Conservation (phyloP, 1,140 invertebrate genomes). For the Oncopeltus fasciatus region DNA sequence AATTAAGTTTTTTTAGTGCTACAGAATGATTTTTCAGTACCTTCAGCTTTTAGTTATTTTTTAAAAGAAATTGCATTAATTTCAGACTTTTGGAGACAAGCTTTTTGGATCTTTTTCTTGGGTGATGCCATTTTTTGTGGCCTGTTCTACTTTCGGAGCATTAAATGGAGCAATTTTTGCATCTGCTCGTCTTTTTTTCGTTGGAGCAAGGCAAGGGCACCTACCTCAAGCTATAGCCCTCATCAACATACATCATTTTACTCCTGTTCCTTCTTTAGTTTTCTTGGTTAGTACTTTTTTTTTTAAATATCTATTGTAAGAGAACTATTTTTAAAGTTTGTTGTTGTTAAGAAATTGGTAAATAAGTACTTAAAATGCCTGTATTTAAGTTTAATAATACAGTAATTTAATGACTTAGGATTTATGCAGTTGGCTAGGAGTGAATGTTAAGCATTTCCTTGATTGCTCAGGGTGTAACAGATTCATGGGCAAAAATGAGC, state of each 20-base stretch:
- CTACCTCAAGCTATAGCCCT: constrained; percentile 74
- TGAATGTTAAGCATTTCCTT: no score
- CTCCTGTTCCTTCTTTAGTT: constrained; percentile 79
- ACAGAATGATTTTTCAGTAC: no score
- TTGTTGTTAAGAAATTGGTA: no score
- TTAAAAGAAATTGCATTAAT: neutral
- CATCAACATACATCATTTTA: constrained; percentile 69
- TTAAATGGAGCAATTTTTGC: constrained; percentile 80
- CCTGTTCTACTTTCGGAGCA: constrained; percentile 74
- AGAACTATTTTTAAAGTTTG: no score
- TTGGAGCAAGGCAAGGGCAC: constrained; percentile 80
- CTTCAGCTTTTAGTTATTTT: neutral
- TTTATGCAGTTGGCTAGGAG: no score
- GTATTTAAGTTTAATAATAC: no score
- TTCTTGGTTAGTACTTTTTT: constrained; percentile 83
- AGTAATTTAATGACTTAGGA: no score
- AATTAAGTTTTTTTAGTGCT: no score
- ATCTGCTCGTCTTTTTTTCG: constrained; percentile 75
- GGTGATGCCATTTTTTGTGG: constrained; percentile 78
- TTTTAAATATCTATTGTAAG: no score
- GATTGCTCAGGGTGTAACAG: no score
- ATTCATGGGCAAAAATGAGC: no score
- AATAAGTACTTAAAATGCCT: no score
- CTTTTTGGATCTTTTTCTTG: constrained; percentile 64
- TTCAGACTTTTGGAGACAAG: constrained; percentile 64